Evolutionary conservation across 2,113 vertebrate genomes (phyloP).

Genomic region (Raphicerus campestris): DNA sequence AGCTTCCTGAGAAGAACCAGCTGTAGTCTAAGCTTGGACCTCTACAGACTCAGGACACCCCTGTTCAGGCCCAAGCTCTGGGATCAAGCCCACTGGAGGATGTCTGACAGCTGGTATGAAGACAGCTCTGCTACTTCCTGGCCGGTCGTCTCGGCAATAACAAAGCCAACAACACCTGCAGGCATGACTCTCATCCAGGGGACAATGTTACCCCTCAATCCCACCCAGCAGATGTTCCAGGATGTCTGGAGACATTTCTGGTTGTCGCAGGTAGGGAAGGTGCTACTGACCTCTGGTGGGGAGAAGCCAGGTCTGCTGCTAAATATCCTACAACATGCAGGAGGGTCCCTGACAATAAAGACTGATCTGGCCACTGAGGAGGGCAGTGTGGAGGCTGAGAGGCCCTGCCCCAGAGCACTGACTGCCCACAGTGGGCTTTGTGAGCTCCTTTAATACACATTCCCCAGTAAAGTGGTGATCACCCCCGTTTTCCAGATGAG

Average conservation of each 20-base stretch:
- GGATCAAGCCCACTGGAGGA: too few relatives aligned
- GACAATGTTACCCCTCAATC: fast-evolving
- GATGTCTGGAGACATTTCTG: not conserved
- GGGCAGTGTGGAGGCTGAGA: fast-evolving
- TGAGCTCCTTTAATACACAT: fast-evolving
- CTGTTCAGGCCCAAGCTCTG: not conserved
- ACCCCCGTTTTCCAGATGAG: not conserved
- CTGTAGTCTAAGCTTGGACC: too few relatives aligned
- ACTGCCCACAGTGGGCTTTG: fast-evolving
- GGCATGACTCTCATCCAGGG: not conserved
- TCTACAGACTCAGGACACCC: not conserved
- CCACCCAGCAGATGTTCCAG: not conserved
- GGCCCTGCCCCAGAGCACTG: not conserved
- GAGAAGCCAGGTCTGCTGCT: not conserved
- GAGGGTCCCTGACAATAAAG: fast-evolving
- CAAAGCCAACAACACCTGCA: not conserved
- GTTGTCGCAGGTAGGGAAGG: not conserved
- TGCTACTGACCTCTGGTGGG: not conserved
- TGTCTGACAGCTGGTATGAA: not conserved
- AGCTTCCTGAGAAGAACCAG: not conserved
- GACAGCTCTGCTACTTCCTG: not conserved
- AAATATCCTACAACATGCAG: not conserved
- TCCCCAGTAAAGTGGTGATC: fast-evolving
- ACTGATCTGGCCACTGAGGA: fast-evolving
- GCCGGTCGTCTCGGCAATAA: not conserved